phyloP scores from a whole-genome alignment of 2,797 vertebrate species.

The Chelidonichthys spinosus region DNA sequence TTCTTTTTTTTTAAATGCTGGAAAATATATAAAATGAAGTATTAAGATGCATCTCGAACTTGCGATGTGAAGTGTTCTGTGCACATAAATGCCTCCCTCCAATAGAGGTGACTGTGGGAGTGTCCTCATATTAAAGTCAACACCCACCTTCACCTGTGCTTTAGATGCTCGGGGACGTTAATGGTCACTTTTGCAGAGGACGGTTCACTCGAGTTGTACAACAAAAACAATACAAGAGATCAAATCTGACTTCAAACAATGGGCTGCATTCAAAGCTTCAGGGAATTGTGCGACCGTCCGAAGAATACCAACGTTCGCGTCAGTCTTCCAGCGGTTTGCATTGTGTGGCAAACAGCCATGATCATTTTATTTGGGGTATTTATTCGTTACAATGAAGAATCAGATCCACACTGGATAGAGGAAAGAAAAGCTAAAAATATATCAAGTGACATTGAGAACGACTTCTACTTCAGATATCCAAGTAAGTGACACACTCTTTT shows the following conservation, averaged over 20 bases:
- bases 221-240: neutral
- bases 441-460: conserved; percentile 90
- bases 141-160: conserved; percentile 27
- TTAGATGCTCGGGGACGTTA: conserved; percentile 38
- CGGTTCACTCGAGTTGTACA: conserved; percentile 2
- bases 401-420: conserved; percentile 85
- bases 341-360: conserved; percentile 90
- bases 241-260: conserved; percentile 59
- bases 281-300: conserved; percentile 73
- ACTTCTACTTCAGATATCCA: conserved; percentile 97
- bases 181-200: conserved; percentile 10
- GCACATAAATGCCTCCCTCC: neutral
- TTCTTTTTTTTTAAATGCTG: neutral
- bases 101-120: conserved; percentile 52
- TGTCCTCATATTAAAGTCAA: conserved; percentile 45
- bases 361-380: conserved; percentile 94
- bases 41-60: neutral
- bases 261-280: conserved; percentile 80
- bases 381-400: conserved; percentile 86
- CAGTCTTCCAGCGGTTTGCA: conserved; percentile 88
- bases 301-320: conserved; percentile 88
- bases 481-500: conserved; percentile 90
- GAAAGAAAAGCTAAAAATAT: conserved; percentile 72
- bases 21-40: neutral
- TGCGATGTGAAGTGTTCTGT: neutral